These are phyloP conservation scores for Hoplostethus mediterraneus DNA, from an alignment of 2,797 vertebrate genomes.

Conservation along the genomic window DNA sequence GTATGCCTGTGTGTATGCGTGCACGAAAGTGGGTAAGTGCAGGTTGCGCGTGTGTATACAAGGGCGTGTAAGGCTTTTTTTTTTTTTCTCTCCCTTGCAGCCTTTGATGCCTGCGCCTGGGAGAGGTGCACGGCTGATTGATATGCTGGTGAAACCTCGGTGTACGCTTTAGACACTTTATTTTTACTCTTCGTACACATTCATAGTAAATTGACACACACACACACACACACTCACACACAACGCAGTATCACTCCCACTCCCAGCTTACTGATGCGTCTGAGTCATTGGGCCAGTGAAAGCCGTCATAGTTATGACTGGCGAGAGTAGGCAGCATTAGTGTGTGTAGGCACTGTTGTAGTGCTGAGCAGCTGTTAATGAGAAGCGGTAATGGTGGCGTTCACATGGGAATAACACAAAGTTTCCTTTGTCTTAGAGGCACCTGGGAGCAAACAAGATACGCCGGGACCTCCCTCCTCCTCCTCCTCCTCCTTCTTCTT, in stretches of 20 bases:
- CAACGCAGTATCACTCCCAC: conserved; percentile 72
- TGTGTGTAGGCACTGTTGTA: conserved; percentile 56
- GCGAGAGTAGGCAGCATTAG: conserved; percentile 55
- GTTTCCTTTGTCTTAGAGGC: conserved; percentile 76
- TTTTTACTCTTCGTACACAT: conserved; percentile 47
- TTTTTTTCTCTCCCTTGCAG: conserved; percentile 37
- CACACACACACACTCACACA: conserved; percentile 58
- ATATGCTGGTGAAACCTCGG: conserved; percentile 62
- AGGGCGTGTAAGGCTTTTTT: conserved; percentile 68
- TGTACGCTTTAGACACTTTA: conserved; percentile 46
- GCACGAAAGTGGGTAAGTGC: conserved; percentile 75
- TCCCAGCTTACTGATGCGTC: conserved; percentile 63
- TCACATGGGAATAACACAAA: conserved; percentile 73
- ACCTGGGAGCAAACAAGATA: conserved; percentile 70
- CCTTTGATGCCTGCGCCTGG: conserved; percentile 68
- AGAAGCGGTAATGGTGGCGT: conserved; percentile 67
- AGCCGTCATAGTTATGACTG: conserved; percentile 57
- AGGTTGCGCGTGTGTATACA: conserved; percentile 73
- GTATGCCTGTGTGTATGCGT: conserved; percentile 59
- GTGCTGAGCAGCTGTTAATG: conserved; percentile 76
- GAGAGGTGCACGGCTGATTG: conserved; percentile 68
- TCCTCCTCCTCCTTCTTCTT: conserved; percentile 26
- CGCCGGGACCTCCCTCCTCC: conserved; percentile 11
- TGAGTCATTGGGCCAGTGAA: conserved; percentile 53
- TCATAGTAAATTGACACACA: conserved; percentile 54